Evolutionary conservation across 2,113 vertebrate genomes (phyloP).

Genomic region (Perognathus longimembris): DNA sequence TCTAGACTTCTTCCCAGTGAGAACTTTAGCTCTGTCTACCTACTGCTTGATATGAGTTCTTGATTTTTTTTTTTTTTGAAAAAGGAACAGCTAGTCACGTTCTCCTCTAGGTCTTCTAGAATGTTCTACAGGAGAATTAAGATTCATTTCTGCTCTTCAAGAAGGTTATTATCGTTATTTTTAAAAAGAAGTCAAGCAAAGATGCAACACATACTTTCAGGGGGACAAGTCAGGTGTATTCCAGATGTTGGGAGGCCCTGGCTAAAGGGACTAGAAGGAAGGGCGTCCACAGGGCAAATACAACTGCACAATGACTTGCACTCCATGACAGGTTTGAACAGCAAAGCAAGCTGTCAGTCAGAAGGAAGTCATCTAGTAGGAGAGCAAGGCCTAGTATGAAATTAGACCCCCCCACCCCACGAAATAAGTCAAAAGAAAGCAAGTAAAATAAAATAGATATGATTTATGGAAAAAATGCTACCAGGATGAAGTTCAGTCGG

Average conservation of each 20-base stretch:
- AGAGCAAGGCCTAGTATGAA: conserved; percentile 50
- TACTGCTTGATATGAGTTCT: background rate
- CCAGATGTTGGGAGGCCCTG: conserved; percentile 7
- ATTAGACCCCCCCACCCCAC: background rate
- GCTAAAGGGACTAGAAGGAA: background rate
- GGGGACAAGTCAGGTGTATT: conserved; percentile 41
- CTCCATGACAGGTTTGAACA: background rate
- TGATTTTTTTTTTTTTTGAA: conserved; percentile 32
- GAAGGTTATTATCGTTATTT: background rate
- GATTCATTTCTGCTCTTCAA: conserved; percentile 55
- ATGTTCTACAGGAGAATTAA: conserved; percentile 45
- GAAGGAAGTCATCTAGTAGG: conserved; percentile 23
- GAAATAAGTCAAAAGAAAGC: background rate
- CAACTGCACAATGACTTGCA: background rate
- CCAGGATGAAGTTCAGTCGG: background rate
- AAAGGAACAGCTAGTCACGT: background rate
- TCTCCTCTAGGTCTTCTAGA: conserved; percentile 25
- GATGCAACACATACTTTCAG: background rate
- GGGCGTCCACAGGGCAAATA: background rate
- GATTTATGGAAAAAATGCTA: conserved; percentile 37
- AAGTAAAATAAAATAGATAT: background rate
- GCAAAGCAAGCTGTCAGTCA: background rate
- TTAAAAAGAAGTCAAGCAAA: background rate
- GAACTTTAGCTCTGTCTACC: background rate
- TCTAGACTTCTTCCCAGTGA: background rate